Base-by-base conservation (phyloP, 1,140 invertebrate species). In the Scaptomyza pallida region DNA sequence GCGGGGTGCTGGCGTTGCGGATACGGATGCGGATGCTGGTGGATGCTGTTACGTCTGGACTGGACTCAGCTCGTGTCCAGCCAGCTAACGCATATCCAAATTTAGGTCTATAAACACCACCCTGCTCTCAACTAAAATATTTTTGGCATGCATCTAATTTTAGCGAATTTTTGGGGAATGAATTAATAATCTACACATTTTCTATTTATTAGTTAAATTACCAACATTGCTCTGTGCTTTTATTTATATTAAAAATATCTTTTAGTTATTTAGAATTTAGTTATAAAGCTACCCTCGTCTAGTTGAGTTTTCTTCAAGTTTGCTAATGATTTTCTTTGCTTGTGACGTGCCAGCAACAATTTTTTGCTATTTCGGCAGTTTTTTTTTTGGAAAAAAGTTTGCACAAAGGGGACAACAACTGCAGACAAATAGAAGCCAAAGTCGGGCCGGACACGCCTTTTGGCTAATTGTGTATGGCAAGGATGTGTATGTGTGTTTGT, bases 381-480 rank as follows among this genome's bases (percentile, higher is more conserved):
- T 62, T 59, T 47, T 54, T 69, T 62, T 59, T 47, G 72, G 12
- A 15, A 16, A 48, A 69, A 40, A 30, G 75, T 41, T 61, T 45
- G 41, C 51, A 54, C 21, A 41, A 19, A 30, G 45, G 37, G 19
- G 50, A 26, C 21, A 1, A 35, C 33, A 54, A n/a, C 17, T n/a
- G 35, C 9, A 10, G 17, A 62, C 50, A 61, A 41, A 21, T 43
- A 63, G 63, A 83, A 59, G 33, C 35, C 33, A 51, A 75, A 72
- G 44, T 5, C 35, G 52, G 57, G 23, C 67, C 75, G 79, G 79
- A 85, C 79, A 79, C 81, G 80, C 80, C 80, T 75, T n/a, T 74
- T 68, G 45, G 40, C 79, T 82, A 82, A 82, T 82, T 83, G 67
- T 70, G 21, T 52, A 21, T n/a, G 54, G 33, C 37, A 52, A 40